These are phyloP conservation scores for Pristionchus entomophagus DNA, from an alignment of 2,888 invertebrate genomes.

Conservation along the genomic window DNA sequence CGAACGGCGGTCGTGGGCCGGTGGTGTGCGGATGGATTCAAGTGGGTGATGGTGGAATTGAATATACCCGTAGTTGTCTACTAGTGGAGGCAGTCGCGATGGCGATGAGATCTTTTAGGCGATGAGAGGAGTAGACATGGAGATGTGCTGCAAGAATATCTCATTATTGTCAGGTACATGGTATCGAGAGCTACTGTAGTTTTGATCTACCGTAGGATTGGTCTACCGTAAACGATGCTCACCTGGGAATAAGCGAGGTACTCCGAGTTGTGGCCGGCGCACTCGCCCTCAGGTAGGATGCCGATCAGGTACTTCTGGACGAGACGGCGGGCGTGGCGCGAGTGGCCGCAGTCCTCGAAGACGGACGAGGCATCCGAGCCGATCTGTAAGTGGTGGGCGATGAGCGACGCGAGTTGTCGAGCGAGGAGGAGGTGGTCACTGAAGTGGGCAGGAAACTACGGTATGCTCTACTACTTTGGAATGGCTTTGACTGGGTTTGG, in stretches of 20 bases:
- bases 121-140: slow-evolving; percentile 38
- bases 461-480: not conserved
- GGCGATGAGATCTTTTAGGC: not conserved
- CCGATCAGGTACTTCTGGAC: slow-evolving; percentile 48
- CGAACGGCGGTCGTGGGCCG: not conserved
- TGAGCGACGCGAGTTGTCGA: not conserved
- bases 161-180: not conserved
- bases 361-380: slow-evolving; percentile 45
- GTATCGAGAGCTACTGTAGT: too few species aligned
- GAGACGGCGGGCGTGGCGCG: slow-evolving; percentile 39
- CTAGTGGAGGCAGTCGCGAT: not conserved
- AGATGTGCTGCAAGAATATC: not conserved
- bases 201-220: not conserved
- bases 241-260: slow-evolving; percentile 46
- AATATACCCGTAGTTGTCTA: slow-evolving; percentile 35
- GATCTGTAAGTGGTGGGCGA: not conserved
- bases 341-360: slow-evolving; percentile 45
- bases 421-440: not conserved
- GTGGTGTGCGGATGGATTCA: not conserved
- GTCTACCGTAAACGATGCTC: not conserved
- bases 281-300: slow-evolving; percentile 39
- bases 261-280: slow-evolving; percentile 25
- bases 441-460: not conserved
- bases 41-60: slow-evolving; percentile 6
- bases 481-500: not conserved